A percentile compares a stretch with the other conserved stretches of the same genome.
phyloP scores from a whole-genome alignment of 1,140 invertebrate genomes.

The Drosophila obscura region DNA sequence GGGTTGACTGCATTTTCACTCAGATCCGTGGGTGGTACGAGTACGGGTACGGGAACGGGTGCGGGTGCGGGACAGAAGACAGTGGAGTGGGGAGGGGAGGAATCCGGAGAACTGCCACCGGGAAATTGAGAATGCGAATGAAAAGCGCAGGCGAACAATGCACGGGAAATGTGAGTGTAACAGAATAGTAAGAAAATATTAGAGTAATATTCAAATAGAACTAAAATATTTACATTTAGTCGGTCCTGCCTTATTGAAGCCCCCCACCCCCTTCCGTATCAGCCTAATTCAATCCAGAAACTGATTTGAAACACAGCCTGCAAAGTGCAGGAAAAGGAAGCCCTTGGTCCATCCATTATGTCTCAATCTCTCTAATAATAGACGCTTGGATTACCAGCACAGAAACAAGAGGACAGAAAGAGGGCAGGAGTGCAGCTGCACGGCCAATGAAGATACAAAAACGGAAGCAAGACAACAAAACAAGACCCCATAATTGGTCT shows the following conservation, averaged over 20 bases:
- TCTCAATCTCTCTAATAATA: slow-evolving; percentile 18
- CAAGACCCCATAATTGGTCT: too few species aligned
- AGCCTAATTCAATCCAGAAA: too few species aligned
- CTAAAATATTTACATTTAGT: too few species aligned
- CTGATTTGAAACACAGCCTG: too few species aligned
- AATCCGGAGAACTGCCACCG: slow-evolving; percentile 12
- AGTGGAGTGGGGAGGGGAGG: neutral
- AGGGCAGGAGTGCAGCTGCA: neutral
- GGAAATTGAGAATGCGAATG: slow-evolving; percentile 47
- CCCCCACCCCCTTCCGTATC: too few species aligned
- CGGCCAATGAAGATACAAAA: too few species aligned
- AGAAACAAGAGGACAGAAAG: neutral
- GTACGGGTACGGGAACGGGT: neutral
- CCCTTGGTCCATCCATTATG: too few species aligned
- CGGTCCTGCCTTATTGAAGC: neutral
- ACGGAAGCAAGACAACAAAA: neutral
- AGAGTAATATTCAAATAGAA: neutral
- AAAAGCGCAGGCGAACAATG: slow-evolving; percentile 25
- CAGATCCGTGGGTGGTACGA: slow-evolving; percentile 6
- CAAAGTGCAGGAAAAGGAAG: too few species aligned
- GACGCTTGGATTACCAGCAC: slow-evolving; percentile 29
- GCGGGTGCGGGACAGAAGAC: neutral
- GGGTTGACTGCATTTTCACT: slow-evolving; percentile 52
- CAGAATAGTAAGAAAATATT: slow-evolving; percentile 15
- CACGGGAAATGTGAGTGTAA: slow-evolving; percentile 4